Evolutionary conservation across 2,113 vertebrate genomes (phyloP), one percentile per base, ranked within the genome.

Genomic region (Scatophagus argus): DNA sequence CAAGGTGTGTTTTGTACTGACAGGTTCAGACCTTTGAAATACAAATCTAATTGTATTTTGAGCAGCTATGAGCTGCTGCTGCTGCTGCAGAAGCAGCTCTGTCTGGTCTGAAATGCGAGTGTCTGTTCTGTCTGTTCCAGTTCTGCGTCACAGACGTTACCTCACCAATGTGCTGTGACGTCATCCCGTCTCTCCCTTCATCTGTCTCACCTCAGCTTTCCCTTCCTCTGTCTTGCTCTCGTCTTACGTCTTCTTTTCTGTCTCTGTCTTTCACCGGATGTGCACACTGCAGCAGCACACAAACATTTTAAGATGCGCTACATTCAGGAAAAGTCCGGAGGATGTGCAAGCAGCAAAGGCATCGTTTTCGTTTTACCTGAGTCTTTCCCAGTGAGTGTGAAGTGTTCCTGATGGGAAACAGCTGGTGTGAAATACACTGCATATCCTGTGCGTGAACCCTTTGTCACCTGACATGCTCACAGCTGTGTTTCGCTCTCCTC

Each of bases 81-180:
- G 4, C 29, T 31, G 67, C 39, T 19, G 31, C 1, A 5, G 4
- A 21, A 36, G 72, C 56, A 25, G 55, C 58, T 44, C 17, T 6
- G 9, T 44, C 25, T 5, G 34, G 14, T 6, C 49, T 23, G 55
- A 8, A n/a, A 23, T 5, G 8, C 10, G 49, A 11, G 27, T 62
- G 34, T 56, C 69, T 32, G 34, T 8, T 84, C 81, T 80, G 47
- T 66, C 38, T 68, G 74, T 4, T 76, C 23, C 2, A 36, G 31
- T 68, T 85, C 85, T 87, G 47, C 63, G 81, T 55, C 77, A 58
- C 70, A 89, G 88, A 90, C 83, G 4, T 86, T 77, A 86, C 86
- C 76, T 86, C 88, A 88, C 52, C 55, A 4, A 17, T 63, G 10
- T 52, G 52, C 68, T 52, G 72, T 82, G 86, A 88, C 65, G 81